These are phyloP conservation scores for Epinephelus coioides DNA, from an alignment of 2,797 vertebrate species.

Conservation along the genomic window DNA sequence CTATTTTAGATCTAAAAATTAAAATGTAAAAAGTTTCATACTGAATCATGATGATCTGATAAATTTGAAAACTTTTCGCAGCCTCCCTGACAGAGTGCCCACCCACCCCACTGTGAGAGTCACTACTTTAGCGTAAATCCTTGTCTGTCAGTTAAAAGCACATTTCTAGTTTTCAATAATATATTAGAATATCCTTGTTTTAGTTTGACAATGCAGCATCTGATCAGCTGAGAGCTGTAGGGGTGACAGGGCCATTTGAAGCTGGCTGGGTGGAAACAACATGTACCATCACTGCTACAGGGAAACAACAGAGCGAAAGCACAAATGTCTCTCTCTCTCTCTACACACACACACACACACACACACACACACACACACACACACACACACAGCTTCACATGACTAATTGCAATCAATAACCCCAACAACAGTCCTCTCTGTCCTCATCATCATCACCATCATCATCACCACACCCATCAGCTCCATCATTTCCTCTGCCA, in stretches of 20 bases:
- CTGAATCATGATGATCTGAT: no score
- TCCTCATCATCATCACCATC: conserved; percentile 23
- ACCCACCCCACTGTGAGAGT: no score
- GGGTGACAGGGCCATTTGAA: neutral
- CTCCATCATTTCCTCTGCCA: conserved; percentile 33
- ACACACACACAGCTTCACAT: conserved; percentile 31
- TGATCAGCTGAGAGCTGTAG: conserved; percentile 1
- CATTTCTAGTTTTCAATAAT: conserved; percentile 6
- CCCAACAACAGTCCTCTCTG: conserved; percentile 23
- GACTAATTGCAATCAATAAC: conserved; percentile 47
- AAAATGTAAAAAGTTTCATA: no score
- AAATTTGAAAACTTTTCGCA: no score
- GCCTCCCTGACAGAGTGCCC: no score
- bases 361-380: no score
- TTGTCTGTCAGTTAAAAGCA: neutral
- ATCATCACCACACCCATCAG: conserved; percentile 72
- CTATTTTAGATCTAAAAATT: no score
- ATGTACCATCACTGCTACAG: conserved; percentile 12
- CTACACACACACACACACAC: neutral
- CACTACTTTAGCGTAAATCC: neutral
- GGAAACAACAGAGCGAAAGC: conserved; percentile 8
- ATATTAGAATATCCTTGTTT: neutral
- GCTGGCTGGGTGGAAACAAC: conserved; percentile 6
- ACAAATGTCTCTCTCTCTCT: neutral
- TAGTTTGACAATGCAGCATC: neutral